Conservation (phyloP, 2,888 invertebrate genomes). For the Empis stercorea region DNA sequence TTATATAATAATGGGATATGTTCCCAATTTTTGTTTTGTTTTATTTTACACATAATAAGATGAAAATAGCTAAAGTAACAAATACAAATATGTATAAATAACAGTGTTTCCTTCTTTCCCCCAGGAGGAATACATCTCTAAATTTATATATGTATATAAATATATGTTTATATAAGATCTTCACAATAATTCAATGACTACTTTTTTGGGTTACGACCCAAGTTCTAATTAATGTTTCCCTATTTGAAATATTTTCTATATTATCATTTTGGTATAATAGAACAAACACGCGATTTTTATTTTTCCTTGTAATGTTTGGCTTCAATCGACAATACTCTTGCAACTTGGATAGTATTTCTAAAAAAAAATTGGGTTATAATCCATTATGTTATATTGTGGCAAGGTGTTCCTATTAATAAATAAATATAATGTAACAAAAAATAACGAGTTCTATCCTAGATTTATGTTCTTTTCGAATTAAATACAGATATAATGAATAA, state of each 20-base stretch:
- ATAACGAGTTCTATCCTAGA: slow-evolving; percentile 15
- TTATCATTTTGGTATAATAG: neutral
- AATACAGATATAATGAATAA: slow-evolving; percentile 5
- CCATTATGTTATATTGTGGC: slow-evolving; percentile 15
- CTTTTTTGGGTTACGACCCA: slow-evolving; percentile 17
- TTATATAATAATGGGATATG: too few relatives aligned
- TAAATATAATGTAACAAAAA: slow-evolving; percentile 11
- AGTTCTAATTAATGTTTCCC: slow-evolving; percentile 22
- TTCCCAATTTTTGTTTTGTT: neutral
- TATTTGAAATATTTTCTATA: slow-evolving; percentile 19
- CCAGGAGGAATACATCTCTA: slow-evolving; percentile 5
- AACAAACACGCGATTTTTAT: slow-evolving; percentile 18
- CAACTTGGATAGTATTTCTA: slow-evolving; percentile 1
- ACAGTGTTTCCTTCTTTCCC: neutral
- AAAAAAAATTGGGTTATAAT: slow-evolving; percentile 1
- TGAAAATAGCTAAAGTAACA: neutral
- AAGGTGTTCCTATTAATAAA: slow-evolving; percentile 28
- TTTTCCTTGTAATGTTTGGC: slow-evolving; percentile 2
- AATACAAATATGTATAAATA: neutral
- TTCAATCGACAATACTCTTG: neutral
- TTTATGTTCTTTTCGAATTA: slow-evolving; percentile 18
- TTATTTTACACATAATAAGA: neutral
- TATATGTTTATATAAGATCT: slow-evolving; percentile 3
- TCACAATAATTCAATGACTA: slow-evolving; percentile 19
- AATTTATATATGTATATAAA: too few relatives aligned